Evolutionary conservation across 2,888 invertebrate genomes (phyloP), one percentile per base, ranked within the genome.

Genomic region (Bombyx huttoni): DNA sequence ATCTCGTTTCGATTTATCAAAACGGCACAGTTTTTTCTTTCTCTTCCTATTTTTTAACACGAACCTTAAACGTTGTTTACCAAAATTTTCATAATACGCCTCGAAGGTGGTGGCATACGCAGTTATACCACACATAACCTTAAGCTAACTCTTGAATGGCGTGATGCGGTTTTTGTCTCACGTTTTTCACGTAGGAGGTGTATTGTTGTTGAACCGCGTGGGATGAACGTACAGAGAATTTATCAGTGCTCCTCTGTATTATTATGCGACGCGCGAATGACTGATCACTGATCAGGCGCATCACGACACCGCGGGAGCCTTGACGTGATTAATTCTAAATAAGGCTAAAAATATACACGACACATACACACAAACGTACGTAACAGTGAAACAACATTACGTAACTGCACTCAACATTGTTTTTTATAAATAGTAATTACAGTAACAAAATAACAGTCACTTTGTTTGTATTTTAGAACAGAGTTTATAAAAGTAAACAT

Each of bases 151-250:
- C 57, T 49, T 53, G 53, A 55, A 49, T 51, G 59, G 53, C 62
- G 56, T 64, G 71, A 70, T 64, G 58, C 67, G 70, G 69, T 64
- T 60, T 60, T 60, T 54, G 56, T 61, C 53, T 58, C 55, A 57
- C 53, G 54, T 60, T 57, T 62, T 59, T 63, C 53, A 51, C 50
- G 46, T 54, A 61, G 59, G 53, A 51, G 53, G 58, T 51, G 59
- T 52, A 58, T 54, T 47, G 54, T 63, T 62, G 58, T 58, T 61
- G 54, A 52, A 34, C 35, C 48, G 24, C 57, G 58, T 60, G 53
- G 48, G 55, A 60, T 57, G 58, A 60, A 64, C 67, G 71, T 75
- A 79, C 76, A 74, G 58, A 59, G 57, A 70, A 83, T 80, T 83
- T 84, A 83, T 83, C 81, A 63, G 54, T 57, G 56, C 63, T 58